A percentile compares a stretch with the other conserved stretches of the same genome.
These are phyloP conservation scores for Coregonus suidteri DNA, from an alignment of 2,797 vertebrate genomes.

Conservation along the genomic window DNA sequence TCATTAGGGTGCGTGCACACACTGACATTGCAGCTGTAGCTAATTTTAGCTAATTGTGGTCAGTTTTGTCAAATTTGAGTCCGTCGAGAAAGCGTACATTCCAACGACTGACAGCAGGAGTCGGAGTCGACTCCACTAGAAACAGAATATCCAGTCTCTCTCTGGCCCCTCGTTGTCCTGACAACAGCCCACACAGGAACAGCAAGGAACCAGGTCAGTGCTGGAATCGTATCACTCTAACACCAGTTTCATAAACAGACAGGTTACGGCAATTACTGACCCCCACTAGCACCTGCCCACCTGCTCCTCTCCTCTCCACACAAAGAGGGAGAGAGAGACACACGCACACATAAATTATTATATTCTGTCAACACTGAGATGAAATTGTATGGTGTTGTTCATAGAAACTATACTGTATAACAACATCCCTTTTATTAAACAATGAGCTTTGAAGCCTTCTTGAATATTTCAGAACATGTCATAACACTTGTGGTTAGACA, in stretches of 20 bases:
- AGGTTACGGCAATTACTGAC: slow-evolving; percentile 36
- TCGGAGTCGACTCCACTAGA: slow-evolving; percentile 12
- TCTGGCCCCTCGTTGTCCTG: slow-evolving; percentile 23
- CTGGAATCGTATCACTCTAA: slow-evolving; percentile 35
- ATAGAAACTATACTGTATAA: too few relatives aligned
- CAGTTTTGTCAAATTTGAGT: not conserved
- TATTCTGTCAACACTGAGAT: slow-evolving; percentile 13
- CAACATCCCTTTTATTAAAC: too few relatives aligned
- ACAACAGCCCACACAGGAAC: slow-evolving; percentile 22
- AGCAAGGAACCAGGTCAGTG: slow-evolving; percentile 16
- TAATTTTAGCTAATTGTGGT: too few relatives aligned
- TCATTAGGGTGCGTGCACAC: too few relatives aligned
- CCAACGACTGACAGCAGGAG: slow-evolving; percentile 24
- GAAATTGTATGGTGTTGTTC: not conserved
- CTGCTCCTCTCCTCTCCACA: slow-evolving; percentile 23
- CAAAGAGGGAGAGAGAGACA: not conserved
- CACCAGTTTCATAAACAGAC: not conserved
- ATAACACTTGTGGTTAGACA: not conserved
- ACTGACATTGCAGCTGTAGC: too few relatives aligned
- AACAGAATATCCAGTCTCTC: slow-evolving; percentile 33
- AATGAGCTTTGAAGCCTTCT: too few relatives aligned
- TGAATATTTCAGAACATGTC: slow-evolving; percentile 14
- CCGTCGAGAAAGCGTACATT: too few relatives aligned
- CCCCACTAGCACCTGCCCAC: slow-evolving; percentile 29
- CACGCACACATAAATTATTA: slow-evolving; percentile 5